Evolutionary conservation across 2,888 invertebrate species (phyloP), one percentile per base, ranked within the genome.

Genomic region (Neoitamus cyanurus): DNA sequence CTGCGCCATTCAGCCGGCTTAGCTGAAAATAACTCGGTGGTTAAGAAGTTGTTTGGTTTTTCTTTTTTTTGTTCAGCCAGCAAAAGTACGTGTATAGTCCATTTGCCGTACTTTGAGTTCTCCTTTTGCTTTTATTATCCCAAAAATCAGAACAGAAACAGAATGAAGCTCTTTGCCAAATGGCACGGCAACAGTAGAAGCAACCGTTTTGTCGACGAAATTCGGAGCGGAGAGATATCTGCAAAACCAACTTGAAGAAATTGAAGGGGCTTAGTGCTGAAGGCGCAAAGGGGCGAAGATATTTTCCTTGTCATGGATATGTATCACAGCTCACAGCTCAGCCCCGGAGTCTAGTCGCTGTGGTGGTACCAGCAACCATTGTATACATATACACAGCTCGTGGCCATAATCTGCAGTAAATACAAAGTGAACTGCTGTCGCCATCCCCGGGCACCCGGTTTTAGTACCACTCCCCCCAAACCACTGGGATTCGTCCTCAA

Each of bases 101-200:
- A 36, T 80, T 80, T 80, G 11, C 58, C 80, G 25, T 58, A 58
- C 20, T 68, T 80, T 31, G 15, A 34, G 34, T 28, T 30, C 36
- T 42, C 36, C 34, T 80, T 68, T 68, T 28, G 58, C 31, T 80
- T 80, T 80, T 80, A 80, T 80, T 80, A 80, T 80, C 80, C 80
- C n/a, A 80, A 25, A 80, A 80, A 80, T 80, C 80, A 80, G 68
- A 77, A 31, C 80, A 80, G 80, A 80, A 80, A 68, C 68, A 80
- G 80, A 80, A 80, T 80, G 80, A 80, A 80, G 80, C 80, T 80
- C 80, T 80, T 80, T 80, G 80, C 80, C 80, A 80, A 80, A 80
- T 80, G 80, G 80, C 80, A 80, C 80, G 80, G 80, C 80, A 80
- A 80, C 80, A 80, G 80, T 80, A 68, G 80, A 80, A 28, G 7